Evolutionary conservation across 2,888 invertebrate genomes (phyloP).

Genomic region (Bombyx huttoni): DNA sequence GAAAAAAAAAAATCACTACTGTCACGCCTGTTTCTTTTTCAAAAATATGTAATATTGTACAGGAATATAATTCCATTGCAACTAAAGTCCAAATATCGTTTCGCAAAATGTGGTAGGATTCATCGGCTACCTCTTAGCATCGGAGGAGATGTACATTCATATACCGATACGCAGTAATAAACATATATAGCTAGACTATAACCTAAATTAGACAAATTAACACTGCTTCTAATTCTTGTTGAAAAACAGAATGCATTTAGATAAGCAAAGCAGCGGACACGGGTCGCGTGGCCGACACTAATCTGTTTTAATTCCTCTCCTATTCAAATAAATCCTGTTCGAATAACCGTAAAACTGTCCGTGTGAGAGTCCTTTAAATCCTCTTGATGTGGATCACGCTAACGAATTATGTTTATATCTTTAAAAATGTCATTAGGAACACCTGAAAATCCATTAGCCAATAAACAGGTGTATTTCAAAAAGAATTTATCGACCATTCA

Average conservation of each 20-base stretch:
- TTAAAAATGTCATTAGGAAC: neutral
- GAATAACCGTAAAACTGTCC: slow-evolving; percentile 50
- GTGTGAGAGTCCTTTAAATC: slow-evolving; percentile 40
- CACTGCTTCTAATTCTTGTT: slow-evolving; percentile 8
- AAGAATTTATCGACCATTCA: no score
- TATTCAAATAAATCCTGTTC: slow-evolving; percentile 51
- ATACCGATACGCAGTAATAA: neutral
- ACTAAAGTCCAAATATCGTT: no score
- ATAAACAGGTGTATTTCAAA: neutral
- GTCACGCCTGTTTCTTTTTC: no score
- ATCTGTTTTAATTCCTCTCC: slow-evolving; percentile 46
- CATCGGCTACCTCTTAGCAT: no score
- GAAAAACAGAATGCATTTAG: slow-evolving; percentile 20
- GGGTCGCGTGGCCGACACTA: slow-evolving; percentile 26
- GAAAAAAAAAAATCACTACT: no score
- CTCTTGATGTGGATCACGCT: slow-evolving; percentile 34
- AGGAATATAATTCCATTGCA: no score
- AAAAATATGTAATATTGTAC: no score
- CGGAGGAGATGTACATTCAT: no score
- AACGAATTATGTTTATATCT: slow-evolving; percentile 19
- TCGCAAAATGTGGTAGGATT: no score
- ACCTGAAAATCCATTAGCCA: neutral
- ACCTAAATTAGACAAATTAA: neutral
- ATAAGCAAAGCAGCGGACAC: slow-evolving; percentile 23
- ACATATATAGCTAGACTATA: neutral